A percentile compares a stretch with the other conserved stretches of the same genome.
phyloP scores from a whole-genome alignment of 2,113 vertebrate genomes.

The Lynx canadensis region DNA sequence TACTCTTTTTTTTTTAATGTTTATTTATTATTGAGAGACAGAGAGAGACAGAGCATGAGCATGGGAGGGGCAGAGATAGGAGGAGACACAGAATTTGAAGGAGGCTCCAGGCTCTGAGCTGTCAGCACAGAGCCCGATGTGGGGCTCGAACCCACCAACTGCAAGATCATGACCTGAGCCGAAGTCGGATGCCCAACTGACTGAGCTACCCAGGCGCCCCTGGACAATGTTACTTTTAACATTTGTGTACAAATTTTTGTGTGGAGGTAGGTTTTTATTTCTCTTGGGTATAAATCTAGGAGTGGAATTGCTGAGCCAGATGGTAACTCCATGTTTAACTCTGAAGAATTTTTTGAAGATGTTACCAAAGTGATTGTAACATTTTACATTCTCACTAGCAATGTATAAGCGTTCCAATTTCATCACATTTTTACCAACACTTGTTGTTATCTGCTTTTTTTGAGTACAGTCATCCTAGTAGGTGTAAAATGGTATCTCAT shows the following conservation, averaged over 20 bases:
- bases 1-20: not conserved
- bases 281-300: not conserved
- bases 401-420: not conserved
- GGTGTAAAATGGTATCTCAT: not conserved
- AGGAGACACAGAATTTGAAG: too few relatives aligned
- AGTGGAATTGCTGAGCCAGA: not conserved
- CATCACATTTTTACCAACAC: not conserved
- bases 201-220: too few relatives aligned
- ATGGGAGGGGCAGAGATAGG: too few relatives aligned
- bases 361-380: not conserved
- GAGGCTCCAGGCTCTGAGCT: too few relatives aligned
- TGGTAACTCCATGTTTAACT: not conserved
- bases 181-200: too few relatives aligned
- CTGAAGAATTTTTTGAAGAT: not conserved
- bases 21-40: too few relatives aligned
- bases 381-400: conserved; percentile 14
- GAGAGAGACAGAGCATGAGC: too few relatives aligned
- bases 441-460: not conserved
- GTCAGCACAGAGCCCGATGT: too few relatives aligned
- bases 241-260: not conserved
- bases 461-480: not conserved
- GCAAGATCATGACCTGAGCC: too few relatives aligned
- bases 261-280: not conserved
- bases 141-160: too few relatives aligned
- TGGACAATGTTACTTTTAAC: not conserved